Evolutionary conservation across 2,888 invertebrate species (phyloP).

Genomic region (Melangyna quadrimaculata): DNA sequence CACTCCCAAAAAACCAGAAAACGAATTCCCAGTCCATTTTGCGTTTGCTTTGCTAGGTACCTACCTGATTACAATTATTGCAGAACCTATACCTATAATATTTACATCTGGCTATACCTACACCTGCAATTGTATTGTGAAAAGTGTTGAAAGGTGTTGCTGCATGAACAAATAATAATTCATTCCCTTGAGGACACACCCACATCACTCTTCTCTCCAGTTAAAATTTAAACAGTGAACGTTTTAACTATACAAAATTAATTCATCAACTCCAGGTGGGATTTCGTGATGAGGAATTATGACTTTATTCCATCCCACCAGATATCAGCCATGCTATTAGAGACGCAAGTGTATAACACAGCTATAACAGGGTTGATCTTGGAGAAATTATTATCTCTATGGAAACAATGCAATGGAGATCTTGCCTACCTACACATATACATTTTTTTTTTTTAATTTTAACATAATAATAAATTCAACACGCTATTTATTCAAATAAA

Average conservation of each 20-base stretch:
- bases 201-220: background rate
- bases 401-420: slow-evolving; percentile 11
- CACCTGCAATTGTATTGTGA: background rate
- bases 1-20: background rate
- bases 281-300: slow-evolving; percentile 17
- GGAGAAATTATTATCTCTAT: slow-evolving; percentile 1
- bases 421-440: background rate
- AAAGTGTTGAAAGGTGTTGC: slow-evolving; percentile 18
- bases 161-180: slow-evolving; percentile 30
- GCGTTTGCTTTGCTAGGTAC: too few relatives aligned
- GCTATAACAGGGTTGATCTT: background rate
- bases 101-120: too few relatives aligned
- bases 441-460: background rate
- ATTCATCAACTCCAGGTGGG: slow-evolving; percentile 29
- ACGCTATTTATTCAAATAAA: slow-evolving; percentile 17
- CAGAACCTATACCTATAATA: background rate
- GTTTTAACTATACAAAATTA: slow-evolving; percentile 36
- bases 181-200: slow-evolving; percentile 8
- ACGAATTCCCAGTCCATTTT: slow-evolving; percentile 6
- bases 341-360: background rate
- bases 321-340: background rate
- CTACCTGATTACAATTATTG: background rate
- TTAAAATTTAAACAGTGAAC: slow-evolving; percentile 16
- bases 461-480: slow-evolving; percentile 14
- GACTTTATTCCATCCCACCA: background rate